A percentile compares a stretch with the other conserved stretches of the same genome.
Conservation (phyloP, 1,140 invertebrate genomes). For the Camponotus floridanus region DNA sequence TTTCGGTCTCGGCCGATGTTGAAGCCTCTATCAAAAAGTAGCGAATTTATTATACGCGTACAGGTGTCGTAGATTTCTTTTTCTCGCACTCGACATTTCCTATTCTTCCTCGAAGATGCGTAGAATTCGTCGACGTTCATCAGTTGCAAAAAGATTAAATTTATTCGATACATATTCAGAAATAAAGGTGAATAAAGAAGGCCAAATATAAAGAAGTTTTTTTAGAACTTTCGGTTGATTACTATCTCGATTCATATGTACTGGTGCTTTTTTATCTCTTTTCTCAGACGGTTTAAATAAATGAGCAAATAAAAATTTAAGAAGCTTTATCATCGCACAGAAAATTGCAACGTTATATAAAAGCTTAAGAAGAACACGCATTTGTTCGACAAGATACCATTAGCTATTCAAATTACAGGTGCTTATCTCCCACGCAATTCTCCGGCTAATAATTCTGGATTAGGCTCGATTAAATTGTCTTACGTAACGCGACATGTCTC, state of each 20-base stretch:
- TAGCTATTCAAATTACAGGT: slow-evolving; percentile 7
- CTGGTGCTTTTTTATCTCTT: background rate
- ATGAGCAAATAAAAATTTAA: background rate
- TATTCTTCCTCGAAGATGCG: background rate
- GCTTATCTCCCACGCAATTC: slow-evolving; percentile 2
- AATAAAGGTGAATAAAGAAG: background rate
- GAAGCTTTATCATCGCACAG: background rate
- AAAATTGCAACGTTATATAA: background rate
- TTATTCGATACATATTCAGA: slow-evolving; percentile 15
- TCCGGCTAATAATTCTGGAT: slow-evolving; percentile 13
- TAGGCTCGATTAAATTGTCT: slow-evolving; percentile 35
- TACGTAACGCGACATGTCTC: slow-evolving; percentile 23
- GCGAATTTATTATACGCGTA: slow-evolving; percentile 46
- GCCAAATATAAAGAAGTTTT: background rate
- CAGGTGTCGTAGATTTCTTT: slow-evolving; percentile 33
- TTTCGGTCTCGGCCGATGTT: slow-evolving; percentile 11
- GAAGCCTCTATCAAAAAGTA: slow-evolving; percentile 42
- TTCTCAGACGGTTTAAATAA: background rate
- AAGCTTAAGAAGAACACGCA: background rate
- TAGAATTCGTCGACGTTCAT: background rate
- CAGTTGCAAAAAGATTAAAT: background rate
- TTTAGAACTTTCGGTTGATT: background rate
- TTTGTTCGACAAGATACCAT: background rate
- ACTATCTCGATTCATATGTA: background rate
- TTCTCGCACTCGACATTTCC: slow-evolving; percentile 18